Base-by-base conservation (phyloP, 2,888 invertebrate genomes). In the Rhamphomyia laevipes region DNA sequence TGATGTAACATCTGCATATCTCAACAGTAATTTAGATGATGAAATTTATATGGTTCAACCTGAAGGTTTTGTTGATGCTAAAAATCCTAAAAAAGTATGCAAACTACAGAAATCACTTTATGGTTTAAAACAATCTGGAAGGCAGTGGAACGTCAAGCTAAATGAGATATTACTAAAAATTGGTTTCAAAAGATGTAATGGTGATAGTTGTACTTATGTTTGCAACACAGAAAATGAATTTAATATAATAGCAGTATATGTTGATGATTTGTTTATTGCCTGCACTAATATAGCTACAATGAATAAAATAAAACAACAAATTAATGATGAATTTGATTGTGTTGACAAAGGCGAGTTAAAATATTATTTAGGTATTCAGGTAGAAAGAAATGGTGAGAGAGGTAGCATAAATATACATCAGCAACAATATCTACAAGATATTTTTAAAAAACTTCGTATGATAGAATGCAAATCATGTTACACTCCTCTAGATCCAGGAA, bases 1-100 rank as follows among this genome's bases (percentile, higher is more conserved):
- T 51, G 55, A 57, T 43, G 52, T 56, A 6, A 51, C 55, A 3
- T 44, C 56, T 3, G 57, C 57, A 3, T 59, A 57, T 27, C 41
- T 58, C 7, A 56, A 59, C 18, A 40, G 44, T 13, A 10, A 44
- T 12, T 45, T 59, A 12, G n/a, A 51, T n/a, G 55, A 58, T 13
- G 35, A 35, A 2, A 49, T 58, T 3, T 56, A 46, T 13, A 55
- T 59, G 55, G 31, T 31, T 1, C 58, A 58, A 27, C 56, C 53
- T 0, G 52, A 55, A 18, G 15, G 43, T 6, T 57, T 53, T 18
- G 15, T 31, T 9, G 46, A 51, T 27, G 3, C 4, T 21, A 27
- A 1, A 6, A 37, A 46, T 43, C 47, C 40, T 3, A 40, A 47
- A 2, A 47, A 47, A 41, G 50, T 47, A 38, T 49, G 35, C 33